Percentiles rank a stretch among this genome's conserved stretches.
Conservation (phyloP, 2,888 invertebrate genomes). For the Hyles lineata region DNA sequence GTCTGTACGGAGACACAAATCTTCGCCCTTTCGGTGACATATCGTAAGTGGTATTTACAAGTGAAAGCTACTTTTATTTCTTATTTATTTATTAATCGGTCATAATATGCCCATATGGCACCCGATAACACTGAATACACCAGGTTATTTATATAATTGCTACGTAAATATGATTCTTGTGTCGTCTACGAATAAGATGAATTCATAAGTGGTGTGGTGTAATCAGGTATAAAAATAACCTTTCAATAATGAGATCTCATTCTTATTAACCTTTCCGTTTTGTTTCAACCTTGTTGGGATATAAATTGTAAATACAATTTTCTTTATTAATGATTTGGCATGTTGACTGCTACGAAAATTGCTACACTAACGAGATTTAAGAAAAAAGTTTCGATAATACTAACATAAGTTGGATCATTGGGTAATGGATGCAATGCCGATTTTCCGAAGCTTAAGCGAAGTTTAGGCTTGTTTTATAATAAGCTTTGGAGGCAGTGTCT, state of each 20-base stretch:
- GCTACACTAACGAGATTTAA: no score
- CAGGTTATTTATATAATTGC: no score
- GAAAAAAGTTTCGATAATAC: no score
- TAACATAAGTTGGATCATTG: no score
- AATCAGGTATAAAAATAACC: not conserved
- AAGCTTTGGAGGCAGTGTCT: no score
- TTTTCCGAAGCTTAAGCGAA: no score
- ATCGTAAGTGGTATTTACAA: constrained; percentile 12
- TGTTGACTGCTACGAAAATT: not conserved
- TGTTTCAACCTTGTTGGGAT: not conserved
- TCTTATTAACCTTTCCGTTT: not conserved
- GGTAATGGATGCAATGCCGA: no score
- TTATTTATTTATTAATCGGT: not conserved
- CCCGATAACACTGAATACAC: no score
- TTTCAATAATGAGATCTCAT: not conserved
- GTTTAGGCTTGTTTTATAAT: no score
- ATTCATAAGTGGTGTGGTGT: no score
- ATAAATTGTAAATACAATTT: not conserved
- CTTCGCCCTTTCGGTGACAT: constrained; percentile 2
- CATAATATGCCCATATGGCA: not conserved
- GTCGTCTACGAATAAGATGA: no score
- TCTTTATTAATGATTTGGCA: not conserved
- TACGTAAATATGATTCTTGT: no score
- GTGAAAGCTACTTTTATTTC: not conserved
- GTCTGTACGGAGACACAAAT: not conserved